A percentile compares a stretch with the other conserved stretches of the same genome.
Conservation (phyloP, 2,888 invertebrate species). For the Nephrotoma appendiculata region DNA sequence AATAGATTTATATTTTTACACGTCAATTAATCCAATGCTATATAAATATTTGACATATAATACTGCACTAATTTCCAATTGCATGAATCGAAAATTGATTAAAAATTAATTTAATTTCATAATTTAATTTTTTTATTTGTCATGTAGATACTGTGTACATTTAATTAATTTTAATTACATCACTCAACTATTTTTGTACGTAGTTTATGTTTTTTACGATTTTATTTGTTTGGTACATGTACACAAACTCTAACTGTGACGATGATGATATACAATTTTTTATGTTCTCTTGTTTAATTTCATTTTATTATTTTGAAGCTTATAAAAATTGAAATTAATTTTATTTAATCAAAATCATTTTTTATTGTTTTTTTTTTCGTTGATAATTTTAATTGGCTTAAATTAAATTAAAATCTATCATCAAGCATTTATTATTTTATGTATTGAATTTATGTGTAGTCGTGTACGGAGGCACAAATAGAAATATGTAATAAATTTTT, state of each 20-base stretch:
- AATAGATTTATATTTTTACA: too few species aligned
- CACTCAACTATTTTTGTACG: neutral
- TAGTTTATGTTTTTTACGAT: neutral
- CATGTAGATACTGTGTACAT: neutral
- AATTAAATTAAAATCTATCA: neutral
- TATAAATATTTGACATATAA: too few species aligned
- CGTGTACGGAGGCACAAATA: neutral
- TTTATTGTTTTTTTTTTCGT: neutral
- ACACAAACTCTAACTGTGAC: neutral
- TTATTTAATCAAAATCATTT: neutral
- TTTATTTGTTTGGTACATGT: neutral
- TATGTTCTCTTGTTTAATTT: neutral
- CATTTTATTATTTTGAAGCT: neutral
- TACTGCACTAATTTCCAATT: neutral
- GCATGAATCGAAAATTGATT: neutral
- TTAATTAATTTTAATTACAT: neutral
- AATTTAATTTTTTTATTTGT: neutral
- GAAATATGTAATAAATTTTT: neutral
- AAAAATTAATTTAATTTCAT: neutral
- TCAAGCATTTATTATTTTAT: neutral
- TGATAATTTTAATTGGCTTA: neutral
- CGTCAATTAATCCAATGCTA: too few species aligned
- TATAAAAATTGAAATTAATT: neutral
- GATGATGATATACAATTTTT: neutral
- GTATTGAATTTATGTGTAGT: neutral